Conservation (phyloP, 2,113 vertebrate genomes). For the Tetrax tetrax region DNA sequence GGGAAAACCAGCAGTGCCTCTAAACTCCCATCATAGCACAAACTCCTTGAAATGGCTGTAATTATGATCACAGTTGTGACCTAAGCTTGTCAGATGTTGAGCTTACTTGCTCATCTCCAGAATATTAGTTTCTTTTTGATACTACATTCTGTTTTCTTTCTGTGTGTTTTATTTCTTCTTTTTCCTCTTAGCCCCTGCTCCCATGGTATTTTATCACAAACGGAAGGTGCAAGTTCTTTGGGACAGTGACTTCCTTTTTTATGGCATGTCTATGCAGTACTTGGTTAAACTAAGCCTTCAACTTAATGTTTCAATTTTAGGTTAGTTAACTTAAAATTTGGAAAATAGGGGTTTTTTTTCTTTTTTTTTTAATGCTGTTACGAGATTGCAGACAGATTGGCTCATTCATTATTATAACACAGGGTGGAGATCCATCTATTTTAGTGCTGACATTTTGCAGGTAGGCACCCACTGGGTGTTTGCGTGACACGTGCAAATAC, state of each 20-base stretch:
- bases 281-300: neutral
- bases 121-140: neutral
- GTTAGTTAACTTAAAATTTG: neutral
- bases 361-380: neutral
- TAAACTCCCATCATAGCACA: neutral
- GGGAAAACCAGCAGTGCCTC: neutral
- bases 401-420: neutral
- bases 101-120: neutral
- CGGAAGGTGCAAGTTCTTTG: neutral
- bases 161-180: neutral
- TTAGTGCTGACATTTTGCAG: neutral
- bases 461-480: neutral
- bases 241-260: neutral
- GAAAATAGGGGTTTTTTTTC: accelerated
- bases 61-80: neutral
- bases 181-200: neutral
- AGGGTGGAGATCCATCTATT: neutral
- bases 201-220: neutral
- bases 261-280: accelerated
- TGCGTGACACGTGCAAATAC: neutral
- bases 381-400: neutral
- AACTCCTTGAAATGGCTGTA: neutral
- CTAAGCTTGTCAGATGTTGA: neutral
- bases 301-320: neutral
- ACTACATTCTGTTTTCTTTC: neutral